Percentiles rank a stretch among this genome's conserved stretches.
Evolutionary conservation across 2,797 vertebrate genomes (phyloP).

Genomic region (Denticeps clupeoides): DNA sequence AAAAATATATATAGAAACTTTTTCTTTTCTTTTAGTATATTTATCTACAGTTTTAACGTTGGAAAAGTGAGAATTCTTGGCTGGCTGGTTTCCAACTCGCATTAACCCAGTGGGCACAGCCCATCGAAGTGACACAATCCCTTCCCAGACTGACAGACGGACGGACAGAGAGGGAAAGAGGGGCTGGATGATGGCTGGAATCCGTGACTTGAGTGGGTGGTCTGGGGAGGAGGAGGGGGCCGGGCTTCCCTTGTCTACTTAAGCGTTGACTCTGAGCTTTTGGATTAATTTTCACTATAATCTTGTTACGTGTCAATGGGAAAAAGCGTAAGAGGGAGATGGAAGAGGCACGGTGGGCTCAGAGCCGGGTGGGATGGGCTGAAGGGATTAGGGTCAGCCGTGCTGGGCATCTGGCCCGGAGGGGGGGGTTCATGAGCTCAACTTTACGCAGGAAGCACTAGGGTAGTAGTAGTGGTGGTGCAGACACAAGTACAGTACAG

Average conservation of each 20-base stretch:
- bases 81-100: no score
- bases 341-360: constrained; percentile 10
- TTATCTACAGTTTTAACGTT: no score
- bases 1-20: no score
- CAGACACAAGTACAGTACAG: constrained; percentile 20
- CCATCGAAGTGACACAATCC: no score
- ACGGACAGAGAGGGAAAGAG: no score
- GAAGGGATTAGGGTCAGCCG: constrained; percentile 62
- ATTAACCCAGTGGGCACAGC: no score
- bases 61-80: no score
- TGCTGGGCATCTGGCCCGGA: constrained; percentile 58
- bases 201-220: constrained; percentile 45
- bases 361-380: constrained; percentile 25
- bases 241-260: constrained; percentile 28
- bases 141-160: no score
- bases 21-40: no score
- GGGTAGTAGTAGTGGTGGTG: constrained; percentile 30
- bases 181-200: constrained; percentile 47
- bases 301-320: constrained; percentile 34
- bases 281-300: constrained; percentile 52
- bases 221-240: constrained; percentile 42
- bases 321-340: neutral
- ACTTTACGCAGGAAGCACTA: no score
- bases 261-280: constrained; percentile 32
- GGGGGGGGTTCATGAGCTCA: no score